Evolutionary conservation across 2,113 vertebrate genomes (phyloP).

Genomic region (Rhabdornis inornatus): DNA sequence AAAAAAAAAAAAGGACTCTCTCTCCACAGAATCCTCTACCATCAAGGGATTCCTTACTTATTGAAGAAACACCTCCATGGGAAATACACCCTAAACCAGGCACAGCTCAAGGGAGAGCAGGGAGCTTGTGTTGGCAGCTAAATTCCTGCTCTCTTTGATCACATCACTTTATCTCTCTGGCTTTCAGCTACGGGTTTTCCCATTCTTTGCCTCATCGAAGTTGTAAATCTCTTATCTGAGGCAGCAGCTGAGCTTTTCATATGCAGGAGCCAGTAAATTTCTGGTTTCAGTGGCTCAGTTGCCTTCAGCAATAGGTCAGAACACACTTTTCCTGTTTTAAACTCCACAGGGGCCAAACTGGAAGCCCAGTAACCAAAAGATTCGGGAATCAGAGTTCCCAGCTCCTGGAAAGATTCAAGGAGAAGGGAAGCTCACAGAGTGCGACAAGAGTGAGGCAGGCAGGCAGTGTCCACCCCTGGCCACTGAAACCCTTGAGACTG

Average conservation of each 20-base stretch:
- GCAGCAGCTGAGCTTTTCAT: background rate
- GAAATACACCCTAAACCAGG: background rate
- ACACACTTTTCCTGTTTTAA: background rate
- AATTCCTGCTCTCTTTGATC: slow-evolving; percentile 34
- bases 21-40: background rate
- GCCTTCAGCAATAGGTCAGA: background rate
- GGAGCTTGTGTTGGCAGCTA: background rate
- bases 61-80: background rate
- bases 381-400: rapidly evolving
- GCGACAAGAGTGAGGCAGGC: background rate
- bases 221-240: slow-evolving; percentile 35
- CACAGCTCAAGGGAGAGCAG: background rate
- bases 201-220: background rate
- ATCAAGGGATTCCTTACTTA: background rate
- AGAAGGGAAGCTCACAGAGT: background rate
- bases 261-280: background rate
- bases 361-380: background rate
- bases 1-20: background rate
- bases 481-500: background rate
- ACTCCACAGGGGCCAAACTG: background rate
- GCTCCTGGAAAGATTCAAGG: background rate
- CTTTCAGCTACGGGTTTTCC: background rate
- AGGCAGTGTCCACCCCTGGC: background rate
- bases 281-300: background rate
- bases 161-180: background rate